Conservation (phyloP, 2,797 vertebrate species). For the Artibeus lituratus region DNA sequence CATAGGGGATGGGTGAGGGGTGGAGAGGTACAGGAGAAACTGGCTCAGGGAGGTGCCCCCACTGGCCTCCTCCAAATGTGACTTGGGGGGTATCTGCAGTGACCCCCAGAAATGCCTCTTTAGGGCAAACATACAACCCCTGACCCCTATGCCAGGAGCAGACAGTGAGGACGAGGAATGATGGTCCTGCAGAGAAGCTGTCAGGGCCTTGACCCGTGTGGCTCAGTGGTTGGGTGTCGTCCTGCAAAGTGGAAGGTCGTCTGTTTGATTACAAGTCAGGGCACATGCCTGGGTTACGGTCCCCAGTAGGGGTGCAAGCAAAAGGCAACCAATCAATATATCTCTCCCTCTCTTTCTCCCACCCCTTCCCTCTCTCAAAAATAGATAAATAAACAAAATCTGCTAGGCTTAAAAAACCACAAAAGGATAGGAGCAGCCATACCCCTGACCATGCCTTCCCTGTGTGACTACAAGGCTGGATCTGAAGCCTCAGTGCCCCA, state of each 20-base stretch:
- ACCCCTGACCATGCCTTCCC: neutral
- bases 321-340: too few species aligned
- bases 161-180: neutral
- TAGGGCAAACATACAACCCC: neutral
- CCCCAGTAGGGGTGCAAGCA: too few species aligned
- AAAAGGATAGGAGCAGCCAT: accelerated
- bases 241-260: too few species aligned
- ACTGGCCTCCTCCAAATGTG: neutral
- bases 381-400: too few species aligned
- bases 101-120: neutral
- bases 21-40: neutral
- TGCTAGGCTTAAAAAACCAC: too few species aligned
- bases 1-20: neutral
- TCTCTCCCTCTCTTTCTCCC: too few species aligned
- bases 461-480: too few species aligned
- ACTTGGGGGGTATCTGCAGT: neutral
- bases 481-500: neutral
- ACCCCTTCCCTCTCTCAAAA: too few species aligned
- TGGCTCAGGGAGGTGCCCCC: neutral
- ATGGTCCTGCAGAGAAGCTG: neutral
- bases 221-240: too few species aligned
- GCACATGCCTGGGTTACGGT: too few species aligned
- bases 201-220: neutral
- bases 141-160: neutral
- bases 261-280: too few species aligned